These are phyloP conservation scores for Spea bombifrons DNA, from an alignment of 2,113 vertebrate genomes.

Conservation along the genomic window DNA sequence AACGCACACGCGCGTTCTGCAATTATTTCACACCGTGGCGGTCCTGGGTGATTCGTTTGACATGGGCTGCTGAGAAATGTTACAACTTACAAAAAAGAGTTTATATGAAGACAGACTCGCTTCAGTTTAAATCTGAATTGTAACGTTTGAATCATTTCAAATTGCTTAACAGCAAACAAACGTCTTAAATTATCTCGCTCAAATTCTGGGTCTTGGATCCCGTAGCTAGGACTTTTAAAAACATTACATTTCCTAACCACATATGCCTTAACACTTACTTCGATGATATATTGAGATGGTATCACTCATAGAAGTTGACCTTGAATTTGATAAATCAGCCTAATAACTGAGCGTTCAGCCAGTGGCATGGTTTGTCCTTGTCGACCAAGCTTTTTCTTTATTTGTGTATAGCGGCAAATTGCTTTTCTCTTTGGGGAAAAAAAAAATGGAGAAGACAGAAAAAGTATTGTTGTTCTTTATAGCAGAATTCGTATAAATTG, in stretches of 20 bases:
- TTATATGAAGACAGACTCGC: slow-evolving; percentile 10
- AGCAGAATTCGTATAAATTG: neutral
- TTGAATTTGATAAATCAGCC: slow-evolving; percentile 42
- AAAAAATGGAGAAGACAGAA: neutral
- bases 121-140: slow-evolving; percentile 8
- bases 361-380: slow-evolving; percentile 39
- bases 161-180: slow-evolving; percentile 43
- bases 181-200: slow-evolving; percentile 21
- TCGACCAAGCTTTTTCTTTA: slow-evolving; percentile 19
- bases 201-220: slow-evolving; percentile 14
- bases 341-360: slow-evolving; percentile 35
- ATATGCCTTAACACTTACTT: slow-evolving; percentile 25
- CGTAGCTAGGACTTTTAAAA: slow-evolving; percentile 1
- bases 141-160: slow-evolving; percentile 30
- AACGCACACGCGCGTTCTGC: neutral
- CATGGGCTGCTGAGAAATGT: slow-evolving; percentile 23
- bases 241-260: slow-evolving; percentile 36
- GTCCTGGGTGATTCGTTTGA: slow-evolving; percentile 11
- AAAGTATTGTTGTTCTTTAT: slow-evolving; percentile 20
- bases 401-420: slow-evolving; percentile 10
- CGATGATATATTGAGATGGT: slow-evolving; percentile 37
- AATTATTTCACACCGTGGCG: slow-evolving; percentile 18
- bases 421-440: slow-evolving; percentile 11
- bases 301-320: slow-evolving; percentile 26
- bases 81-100: slow-evolving; percentile 31